A percentile compares a stretch with the other conserved stretches of the same genome.
Conservation (phyloP, 1,140 invertebrate species). For the Drosophila hydei region DNA sequence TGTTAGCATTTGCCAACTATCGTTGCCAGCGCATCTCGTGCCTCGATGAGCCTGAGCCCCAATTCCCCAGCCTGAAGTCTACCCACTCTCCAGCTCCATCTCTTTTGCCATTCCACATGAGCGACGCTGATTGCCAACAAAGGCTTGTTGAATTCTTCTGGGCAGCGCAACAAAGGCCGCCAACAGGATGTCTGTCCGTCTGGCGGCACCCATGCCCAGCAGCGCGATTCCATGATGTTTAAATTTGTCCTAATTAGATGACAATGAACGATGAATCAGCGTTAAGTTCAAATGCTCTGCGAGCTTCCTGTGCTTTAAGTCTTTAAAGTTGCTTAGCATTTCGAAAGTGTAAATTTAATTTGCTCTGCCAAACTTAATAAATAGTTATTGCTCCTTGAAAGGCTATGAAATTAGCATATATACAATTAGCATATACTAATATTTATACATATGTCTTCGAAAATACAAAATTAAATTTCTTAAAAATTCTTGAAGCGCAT, state of each 20-base stretch:
- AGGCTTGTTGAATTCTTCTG: constrained; percentile 69
- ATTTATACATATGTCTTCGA: too few species aligned
- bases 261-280: constrained; percentile 78
- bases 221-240: constrained; percentile 59
- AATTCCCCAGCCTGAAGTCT: neutral
- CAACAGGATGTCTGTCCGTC: constrained; percentile 42
- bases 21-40: constrained; percentile 41
- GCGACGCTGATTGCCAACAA: constrained; percentile 67
- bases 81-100: neutral
- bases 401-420: too few species aligned
- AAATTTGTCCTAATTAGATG: constrained; percentile 83
- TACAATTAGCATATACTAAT: too few species aligned
- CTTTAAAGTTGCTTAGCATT: neutral
- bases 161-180: constrained; percentile 20
- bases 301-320: neutral
- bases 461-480: too few species aligned
- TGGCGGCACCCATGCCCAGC: constrained; percentile 26
- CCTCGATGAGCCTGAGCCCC: constrained; percentile 17
- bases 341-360: too few species aligned
- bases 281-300: constrained; percentile 7
- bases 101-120: constrained; percentile 28
- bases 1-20: constrained; percentile 79
- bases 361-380: too few species aligned
- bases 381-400: too few species aligned
- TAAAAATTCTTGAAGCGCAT: too few species aligned